Evolutionary conservation across 2,888 invertebrate species (phyloP).

Genomic region (Acrobasis consociella): DNA sequence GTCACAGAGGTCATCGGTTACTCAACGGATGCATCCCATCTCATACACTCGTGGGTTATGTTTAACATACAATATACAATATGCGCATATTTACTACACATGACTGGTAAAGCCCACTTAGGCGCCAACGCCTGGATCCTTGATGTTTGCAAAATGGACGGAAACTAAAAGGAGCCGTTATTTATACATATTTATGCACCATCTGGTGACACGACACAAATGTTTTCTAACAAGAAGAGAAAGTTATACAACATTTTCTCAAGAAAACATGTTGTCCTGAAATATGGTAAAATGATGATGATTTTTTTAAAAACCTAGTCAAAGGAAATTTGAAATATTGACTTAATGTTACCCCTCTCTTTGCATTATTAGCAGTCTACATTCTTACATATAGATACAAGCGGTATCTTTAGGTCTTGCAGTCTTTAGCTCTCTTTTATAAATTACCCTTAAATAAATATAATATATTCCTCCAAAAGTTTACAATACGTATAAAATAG

Average conservation of each 20-base stretch:
- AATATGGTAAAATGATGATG: too few species aligned
- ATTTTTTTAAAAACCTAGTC: too few species aligned
- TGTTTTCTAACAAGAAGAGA: constrained; percentile 22
- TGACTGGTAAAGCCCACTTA: constrained; percentile 42
- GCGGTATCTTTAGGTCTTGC: too few species aligned
- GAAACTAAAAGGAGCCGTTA: constrained; percentile 48
- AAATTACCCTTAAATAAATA: too few species aligned
- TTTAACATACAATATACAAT: constrained; percentile 71
- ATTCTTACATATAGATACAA: too few species aligned
- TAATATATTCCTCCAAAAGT: too few species aligned
- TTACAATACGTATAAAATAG: too few species aligned
- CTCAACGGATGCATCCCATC: constrained; percentile 65
- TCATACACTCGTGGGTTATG: constrained; percentile 43
- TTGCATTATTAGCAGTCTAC: too few species aligned
- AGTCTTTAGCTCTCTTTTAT: too few species aligned
- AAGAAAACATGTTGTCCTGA: constrained; percentile 25
- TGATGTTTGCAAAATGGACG: constrained; percentile 54
- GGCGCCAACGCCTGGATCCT: constrained; percentile 41
- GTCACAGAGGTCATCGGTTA: constrained; percentile 66
- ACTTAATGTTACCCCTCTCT: too few species aligned
- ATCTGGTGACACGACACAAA: constrained; percentile 38
- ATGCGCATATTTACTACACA: constrained; percentile 69
- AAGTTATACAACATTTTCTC: constrained; percentile 7
- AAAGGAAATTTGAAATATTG: too few species aligned
- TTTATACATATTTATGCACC: constrained; percentile 52